Evolutionary conservation across 2,797 vertebrate species (phyloP), one percentile per base, ranked within the genome.

Genomic region (Meda fulgida): DNA sequence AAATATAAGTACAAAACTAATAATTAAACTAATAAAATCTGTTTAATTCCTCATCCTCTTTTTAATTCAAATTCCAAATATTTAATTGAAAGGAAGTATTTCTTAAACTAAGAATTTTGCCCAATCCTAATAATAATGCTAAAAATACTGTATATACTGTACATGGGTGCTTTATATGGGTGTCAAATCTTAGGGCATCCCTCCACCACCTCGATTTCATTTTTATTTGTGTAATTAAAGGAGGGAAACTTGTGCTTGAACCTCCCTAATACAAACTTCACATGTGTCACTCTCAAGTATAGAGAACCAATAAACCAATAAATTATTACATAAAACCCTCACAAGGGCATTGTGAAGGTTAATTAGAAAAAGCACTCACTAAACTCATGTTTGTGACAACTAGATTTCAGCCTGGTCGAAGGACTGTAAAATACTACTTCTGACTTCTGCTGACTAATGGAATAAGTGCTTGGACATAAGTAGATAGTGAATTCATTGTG

Each of bases 291-390:
- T 55, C 31, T 72, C 40, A 76, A 36, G 31, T 31, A 60, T 13
- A 38, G 19, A 26, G 23, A 55, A 9, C 53, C 48, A 51, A 7
- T 51, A 51, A 51, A 18, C 9, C 31, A 77, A 36, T 55, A 36
- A 34, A 76, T 21, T 23, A 34, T 51, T 31, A 23, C 19, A 76
- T 29, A 26, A 31, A 78, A 40, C 34, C 21, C n/a, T 4, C 36
- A 69, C n/a, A 36, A 55, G n/a, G 31, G 13, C 18, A 7, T 36
- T 19, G 10, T 77, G 13, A 77, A 38, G 23, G 36, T n/a, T 36
- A 76, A 38, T 58, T 34, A 77, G 51, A 77, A 55, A 36, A 21
- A 43, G 36, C 55, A 78, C 58, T 65, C 3, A 58, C n/a, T 79
- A 65, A 79, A 65, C 58, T 79, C 18, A 29, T 31, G 38, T 65